These are phyloP conservation scores for Tetramorium alpestre DNA, from an alignment of 1,140 invertebrate genomes.

Conservation along the genomic window DNA sequence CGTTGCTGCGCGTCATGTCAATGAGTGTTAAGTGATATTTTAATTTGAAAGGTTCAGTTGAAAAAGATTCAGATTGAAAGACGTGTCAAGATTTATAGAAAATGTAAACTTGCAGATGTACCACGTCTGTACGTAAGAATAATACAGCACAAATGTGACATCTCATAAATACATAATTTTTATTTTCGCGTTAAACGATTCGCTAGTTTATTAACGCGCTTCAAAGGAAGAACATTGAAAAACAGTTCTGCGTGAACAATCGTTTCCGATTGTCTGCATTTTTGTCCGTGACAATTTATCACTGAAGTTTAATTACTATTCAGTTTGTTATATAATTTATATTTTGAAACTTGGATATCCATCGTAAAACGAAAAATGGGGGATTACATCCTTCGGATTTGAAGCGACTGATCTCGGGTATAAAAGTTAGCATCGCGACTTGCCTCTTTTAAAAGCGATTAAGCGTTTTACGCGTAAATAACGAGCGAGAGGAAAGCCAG, in stretches of 20 bases:
- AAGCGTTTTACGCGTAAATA: constrained; percentile 37
- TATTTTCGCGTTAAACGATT: background rate
- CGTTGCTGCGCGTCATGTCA: background rate
- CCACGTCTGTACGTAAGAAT: background rate
- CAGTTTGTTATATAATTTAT: background rate
- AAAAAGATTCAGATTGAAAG: background rate
- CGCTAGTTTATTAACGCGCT: background rate
- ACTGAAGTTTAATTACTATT: background rate
- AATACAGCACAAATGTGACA: background rate
- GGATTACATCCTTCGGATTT: background rate
- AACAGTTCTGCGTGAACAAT: background rate
- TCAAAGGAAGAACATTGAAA: background rate
- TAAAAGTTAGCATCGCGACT: constrained; percentile 7
- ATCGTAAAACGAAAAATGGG: background rate
- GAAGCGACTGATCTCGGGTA: background rate
- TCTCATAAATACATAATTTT: background rate
- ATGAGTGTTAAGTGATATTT: background rate
- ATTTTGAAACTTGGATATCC: background rate
- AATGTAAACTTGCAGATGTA: background rate
- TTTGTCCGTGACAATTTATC: background rate
- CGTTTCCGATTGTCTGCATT: background rate
- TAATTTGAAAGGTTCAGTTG: background rate
- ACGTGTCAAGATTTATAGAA: background rate
- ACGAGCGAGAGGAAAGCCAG: constrained; percentile 27
- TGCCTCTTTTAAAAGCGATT: constrained; percentile 36